Percentiles rank a stretch among this genome's conserved stretches.
These are phyloP conservation scores for Sorex maritimensis DNA, from an alignment of 2,797 vertebrate genomes.

Conservation along the genomic window DNA sequence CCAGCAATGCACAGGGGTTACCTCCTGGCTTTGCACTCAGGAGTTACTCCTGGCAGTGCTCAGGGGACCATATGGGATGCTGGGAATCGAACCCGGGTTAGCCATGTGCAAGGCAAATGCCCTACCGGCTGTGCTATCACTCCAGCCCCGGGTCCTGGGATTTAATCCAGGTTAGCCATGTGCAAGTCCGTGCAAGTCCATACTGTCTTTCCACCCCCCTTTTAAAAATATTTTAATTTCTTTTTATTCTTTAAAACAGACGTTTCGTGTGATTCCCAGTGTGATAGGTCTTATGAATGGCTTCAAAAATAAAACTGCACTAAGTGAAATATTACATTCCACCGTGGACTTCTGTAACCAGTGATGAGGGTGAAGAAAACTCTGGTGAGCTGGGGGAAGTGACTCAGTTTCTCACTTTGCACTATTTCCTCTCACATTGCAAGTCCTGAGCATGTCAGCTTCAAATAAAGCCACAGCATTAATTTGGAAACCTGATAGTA, in stretches of 20 bases:
- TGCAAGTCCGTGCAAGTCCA: no score
- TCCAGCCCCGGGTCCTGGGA: no score
- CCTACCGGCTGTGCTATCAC: no score
- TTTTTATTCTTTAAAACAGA: conserved; percentile 51
- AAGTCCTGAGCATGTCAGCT: background rate
- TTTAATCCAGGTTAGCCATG: no score
- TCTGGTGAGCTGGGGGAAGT: background rate
- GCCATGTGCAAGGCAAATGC: no score
- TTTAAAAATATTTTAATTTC: background rate
- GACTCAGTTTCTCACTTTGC: conserved; percentile 17
- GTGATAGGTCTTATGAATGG: conserved; percentile 62
- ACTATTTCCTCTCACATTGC: background rate
- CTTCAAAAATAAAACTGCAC: conserved; percentile 41
- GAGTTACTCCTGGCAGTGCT: no score
- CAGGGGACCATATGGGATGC: no score
- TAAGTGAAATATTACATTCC: background rate
- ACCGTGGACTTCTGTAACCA: background rate
- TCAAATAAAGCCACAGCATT: background rate
- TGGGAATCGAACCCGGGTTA: no score
- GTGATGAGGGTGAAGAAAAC: background rate
- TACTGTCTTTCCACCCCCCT: no score
- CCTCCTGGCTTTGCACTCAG: no score
- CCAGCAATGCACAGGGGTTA: no score
- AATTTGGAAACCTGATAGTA: conserved; percentile 26
- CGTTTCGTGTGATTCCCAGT: background rate